phyloP scores from a whole-genome alignment of 1,140 invertebrate species.

The Neoseiulus cucumeris region DNA sequence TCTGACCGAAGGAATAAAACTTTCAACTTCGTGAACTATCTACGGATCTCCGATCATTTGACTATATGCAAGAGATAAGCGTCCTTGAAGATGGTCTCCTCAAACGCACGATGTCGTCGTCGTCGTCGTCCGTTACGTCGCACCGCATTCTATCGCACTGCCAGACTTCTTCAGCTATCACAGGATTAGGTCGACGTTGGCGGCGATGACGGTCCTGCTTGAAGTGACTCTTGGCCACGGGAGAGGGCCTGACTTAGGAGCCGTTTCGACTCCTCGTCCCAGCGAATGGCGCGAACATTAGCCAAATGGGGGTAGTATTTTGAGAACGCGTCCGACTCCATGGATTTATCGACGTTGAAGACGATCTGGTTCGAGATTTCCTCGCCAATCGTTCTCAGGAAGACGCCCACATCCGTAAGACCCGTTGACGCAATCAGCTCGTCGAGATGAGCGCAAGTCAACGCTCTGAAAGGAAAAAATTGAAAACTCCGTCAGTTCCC shows the following conservation, averaged over 20 bases:
- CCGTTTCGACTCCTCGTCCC: conserved; percentile 4
- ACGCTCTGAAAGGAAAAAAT: not conserved
- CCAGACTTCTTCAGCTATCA: too few relatives aligned
- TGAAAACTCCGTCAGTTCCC: too few relatives aligned
- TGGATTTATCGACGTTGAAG: not conserved
- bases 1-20: too few relatives aligned
- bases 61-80: too few relatives aligned
- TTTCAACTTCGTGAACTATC: too few relatives aligned
- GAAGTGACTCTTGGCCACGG: not conserved
- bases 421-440: conserved; percentile 6
- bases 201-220: too few relatives aligned
- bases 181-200: too few relatives aligned
- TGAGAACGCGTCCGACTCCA: conserved; percentile 6
- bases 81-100: too few relatives aligned
- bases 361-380: conserved; percentile 7
- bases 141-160: too few relatives aligned
- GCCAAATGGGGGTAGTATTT: not conserved
- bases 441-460: conserved; percentile 7
- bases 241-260: not conserved
- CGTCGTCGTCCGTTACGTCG: too few relatives aligned
- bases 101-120: too few relatives aligned
- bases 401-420: conserved; percentile 7
- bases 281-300: conserved; percentile 4
- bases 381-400: not conserved
- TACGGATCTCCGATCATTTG: too few relatives aligned